Percentiles rank a stretch among this genome's conserved stretches.
phyloP scores from a whole-genome alignment of 2,113 vertebrate species.

The Anarrhichthys ocellatus region DNA sequence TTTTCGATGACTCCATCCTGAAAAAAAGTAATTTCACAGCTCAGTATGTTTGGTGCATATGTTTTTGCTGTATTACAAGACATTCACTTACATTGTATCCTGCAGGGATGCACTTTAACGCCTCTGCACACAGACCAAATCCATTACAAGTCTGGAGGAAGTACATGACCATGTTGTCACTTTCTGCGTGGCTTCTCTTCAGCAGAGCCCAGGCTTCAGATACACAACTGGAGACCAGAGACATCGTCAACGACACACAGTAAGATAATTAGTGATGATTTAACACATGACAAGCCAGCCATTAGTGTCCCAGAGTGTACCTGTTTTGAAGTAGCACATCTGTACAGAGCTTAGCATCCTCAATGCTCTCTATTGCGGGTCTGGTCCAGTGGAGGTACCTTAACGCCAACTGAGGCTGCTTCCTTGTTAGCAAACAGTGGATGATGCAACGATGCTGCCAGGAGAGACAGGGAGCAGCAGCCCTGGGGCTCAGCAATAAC shows the following conservation, averaged over 20 bases:
- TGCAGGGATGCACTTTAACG: constrained; percentile 39
- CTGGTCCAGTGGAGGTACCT: constrained; percentile 65
- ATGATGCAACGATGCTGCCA: constrained; percentile 71
- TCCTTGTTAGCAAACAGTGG: constrained; percentile 60
- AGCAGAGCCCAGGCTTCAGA: constrained; percentile 63
- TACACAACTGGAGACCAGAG: constrained; percentile 48
- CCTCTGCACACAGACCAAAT: constrained; percentile 36
- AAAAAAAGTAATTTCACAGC: background rate
- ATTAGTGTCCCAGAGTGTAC: constrained; percentile 25
- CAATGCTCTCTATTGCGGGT: constrained; percentile 48
- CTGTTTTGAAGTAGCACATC: constrained; percentile 72
- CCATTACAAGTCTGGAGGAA: constrained; percentile 52
- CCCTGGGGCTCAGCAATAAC: constrained; percentile 61
- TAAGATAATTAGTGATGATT: background rate
- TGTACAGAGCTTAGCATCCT: constrained; percentile 61
- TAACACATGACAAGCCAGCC: background rate
- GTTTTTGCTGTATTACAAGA: background rate
- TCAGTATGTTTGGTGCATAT: background rate
- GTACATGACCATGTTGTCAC: constrained; percentile 30
- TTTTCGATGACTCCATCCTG: constrained; percentile 18
- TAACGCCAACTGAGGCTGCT: constrained; percentile 51
- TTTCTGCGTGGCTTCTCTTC: constrained; percentile 47
- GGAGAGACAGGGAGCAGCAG: constrained; percentile 46
- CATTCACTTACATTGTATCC: constrained; percentile 51
- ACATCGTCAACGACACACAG: background rate